A percentile compares a stretch with the other conserved stretches of the same genome.
Conservation (phyloP, 1,140 invertebrate genomes). For the Aradophagus sp. region DNA sequence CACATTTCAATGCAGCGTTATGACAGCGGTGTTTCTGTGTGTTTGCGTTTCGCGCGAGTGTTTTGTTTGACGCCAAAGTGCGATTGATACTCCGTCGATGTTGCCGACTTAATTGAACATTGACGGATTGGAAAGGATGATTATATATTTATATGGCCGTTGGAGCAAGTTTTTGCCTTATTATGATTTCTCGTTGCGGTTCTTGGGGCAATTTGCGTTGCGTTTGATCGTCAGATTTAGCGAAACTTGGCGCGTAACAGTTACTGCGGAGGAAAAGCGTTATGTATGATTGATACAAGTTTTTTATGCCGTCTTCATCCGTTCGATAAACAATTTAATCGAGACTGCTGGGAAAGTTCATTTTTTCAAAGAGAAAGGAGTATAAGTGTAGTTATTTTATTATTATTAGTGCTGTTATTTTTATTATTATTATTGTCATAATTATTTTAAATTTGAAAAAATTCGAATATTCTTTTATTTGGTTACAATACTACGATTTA, state of each 20-base stretch:
- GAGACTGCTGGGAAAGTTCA: too few relatives aligned
- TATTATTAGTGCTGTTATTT: too few relatives aligned
- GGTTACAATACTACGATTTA: too few relatives aligned
- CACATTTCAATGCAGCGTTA: slow-evolving; percentile 28
- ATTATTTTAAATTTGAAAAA: too few relatives aligned
- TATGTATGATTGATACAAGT: slow-evolving; percentile 11
- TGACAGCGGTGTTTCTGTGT: neutral
- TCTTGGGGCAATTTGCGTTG: slow-evolving; percentile 13
- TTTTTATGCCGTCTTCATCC: slow-evolving; percentile 1
- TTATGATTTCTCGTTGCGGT: slow-evolving; percentile 13
- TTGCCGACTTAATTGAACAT: slow-evolving; percentile 15
- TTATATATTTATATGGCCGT: slow-evolving; percentile 22
- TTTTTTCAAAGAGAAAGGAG: too few relatives aligned
- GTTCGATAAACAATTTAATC: slow-evolving; percentile 6
- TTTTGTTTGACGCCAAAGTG: slow-evolving; percentile 20
- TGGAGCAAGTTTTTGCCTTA: slow-evolving; percentile 21
- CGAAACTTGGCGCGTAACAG: slow-evolving; percentile 2
- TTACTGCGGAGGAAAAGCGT: neutral
- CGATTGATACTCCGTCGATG: slow-evolving; percentile 8
- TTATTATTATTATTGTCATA: too few relatives aligned
- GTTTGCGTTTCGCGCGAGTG: slow-evolving; percentile 1
- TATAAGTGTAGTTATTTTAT: too few relatives aligned
- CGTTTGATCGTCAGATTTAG: too few relatives aligned
- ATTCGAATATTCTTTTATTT: too few relatives aligned
- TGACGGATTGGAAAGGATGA: slow-evolving; percentile 20